A percentile compares a stretch with the other conserved stretches of the same genome.
These are phyloP conservation scores for Nicator chloris DNA, from an alignment of 2,113 vertebrate species.

Conservation along the genomic window DNA sequence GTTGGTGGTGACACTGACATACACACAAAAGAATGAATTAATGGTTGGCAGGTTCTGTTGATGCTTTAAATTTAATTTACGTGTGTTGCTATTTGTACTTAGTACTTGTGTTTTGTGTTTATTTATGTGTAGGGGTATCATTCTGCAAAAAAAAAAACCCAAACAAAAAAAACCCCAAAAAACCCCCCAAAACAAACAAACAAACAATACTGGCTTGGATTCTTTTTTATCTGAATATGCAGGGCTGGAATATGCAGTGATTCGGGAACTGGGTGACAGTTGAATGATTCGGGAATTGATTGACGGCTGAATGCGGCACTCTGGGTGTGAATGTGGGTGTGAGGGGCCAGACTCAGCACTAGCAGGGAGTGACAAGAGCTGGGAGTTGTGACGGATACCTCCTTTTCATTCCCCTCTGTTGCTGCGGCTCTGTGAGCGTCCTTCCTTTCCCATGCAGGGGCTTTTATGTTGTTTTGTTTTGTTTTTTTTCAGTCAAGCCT, in stretches of 20 bases:
- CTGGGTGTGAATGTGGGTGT: background rate
- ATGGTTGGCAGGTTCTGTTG: background rate
- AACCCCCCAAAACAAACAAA: no score
- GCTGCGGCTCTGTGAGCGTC: accelerated
- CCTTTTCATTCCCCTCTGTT: background rate
- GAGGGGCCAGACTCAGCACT: background rate
- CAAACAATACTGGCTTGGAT: accelerated
- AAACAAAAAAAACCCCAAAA: no score
- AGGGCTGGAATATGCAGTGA: background rate
- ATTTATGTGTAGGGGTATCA: background rate
- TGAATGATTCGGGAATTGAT: background rate
- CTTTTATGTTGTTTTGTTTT: background rate
- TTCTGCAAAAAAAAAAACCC: background rate
- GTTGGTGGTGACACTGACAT: no score
- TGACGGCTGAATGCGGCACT: background rate
- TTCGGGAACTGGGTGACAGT: background rate
- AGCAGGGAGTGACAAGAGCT: background rate
- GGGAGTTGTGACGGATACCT: background rate
- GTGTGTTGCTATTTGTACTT: background rate
- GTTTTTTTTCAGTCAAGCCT: background rate
- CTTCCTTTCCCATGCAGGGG: background rate
- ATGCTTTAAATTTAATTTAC: background rate
- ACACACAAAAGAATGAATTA: background rate
- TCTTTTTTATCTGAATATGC: background rate
- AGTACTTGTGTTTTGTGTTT: background rate